A percentile compares a stretch with the other conserved stretches of the same genome.
phyloP scores from a whole-genome alignment of 2,797 vertebrate species.

The Tarsius wallacei region DNA sequence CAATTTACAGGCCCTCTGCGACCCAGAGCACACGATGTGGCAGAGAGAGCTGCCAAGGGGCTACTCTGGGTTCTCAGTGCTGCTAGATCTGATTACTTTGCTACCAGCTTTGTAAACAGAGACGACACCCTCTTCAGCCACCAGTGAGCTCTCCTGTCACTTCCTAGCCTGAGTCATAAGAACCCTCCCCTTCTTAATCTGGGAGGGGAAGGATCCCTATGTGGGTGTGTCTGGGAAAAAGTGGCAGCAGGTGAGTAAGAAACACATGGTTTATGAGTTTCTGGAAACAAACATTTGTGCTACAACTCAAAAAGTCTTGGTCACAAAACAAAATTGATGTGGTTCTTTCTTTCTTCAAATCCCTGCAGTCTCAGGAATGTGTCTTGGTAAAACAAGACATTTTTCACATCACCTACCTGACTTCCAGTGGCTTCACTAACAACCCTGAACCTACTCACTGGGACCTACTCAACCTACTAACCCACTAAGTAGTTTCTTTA shows the following conservation, averaged over 20 bases:
- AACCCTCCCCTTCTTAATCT: background rate
- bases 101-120: constrained; percentile 79
- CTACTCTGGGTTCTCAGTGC: constrained; percentile 78
- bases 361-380: background rate
- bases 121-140: constrained; percentile 76
- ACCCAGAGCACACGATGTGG: constrained; percentile 83
- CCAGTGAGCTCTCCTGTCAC: constrained; percentile 11
- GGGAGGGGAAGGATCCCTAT: background rate
- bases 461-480: background rate
- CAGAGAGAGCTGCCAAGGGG: constrained; percentile 84
- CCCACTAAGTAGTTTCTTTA: background rate
- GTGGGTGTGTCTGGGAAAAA: background rate
- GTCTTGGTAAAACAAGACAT: background rate
- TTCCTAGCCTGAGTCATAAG: constrained; percentile 1
- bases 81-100: constrained; percentile 83
- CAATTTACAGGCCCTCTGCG: constrained; percentile 90
- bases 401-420: background rate
- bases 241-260: background rate
- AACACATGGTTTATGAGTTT: background rate
- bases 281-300: constrained; percentile 18
- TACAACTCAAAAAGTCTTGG: background rate
- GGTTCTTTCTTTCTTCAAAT: background rate
- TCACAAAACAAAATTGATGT: background rate
- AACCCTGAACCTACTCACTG: background rate
- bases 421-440: background rate